Percentiles rank a stretch among this genome's conserved stretches.
Evolutionary conservation across 2,888 invertebrate genomes (phyloP).

Genomic region (Salpingus planirostris): DNA sequence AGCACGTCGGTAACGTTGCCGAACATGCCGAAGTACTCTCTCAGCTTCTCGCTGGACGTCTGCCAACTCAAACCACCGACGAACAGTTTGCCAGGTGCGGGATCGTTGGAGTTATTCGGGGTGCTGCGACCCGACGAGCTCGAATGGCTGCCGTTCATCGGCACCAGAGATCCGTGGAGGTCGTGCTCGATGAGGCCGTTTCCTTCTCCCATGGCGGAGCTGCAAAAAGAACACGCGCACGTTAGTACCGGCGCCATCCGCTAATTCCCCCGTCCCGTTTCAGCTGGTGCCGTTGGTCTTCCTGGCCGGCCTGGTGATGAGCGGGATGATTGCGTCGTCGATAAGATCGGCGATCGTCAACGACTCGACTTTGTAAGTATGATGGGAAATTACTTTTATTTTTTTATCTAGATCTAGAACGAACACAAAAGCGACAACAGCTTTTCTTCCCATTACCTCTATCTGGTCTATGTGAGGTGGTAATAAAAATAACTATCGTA

Average conservation of each 20-base stretch:
- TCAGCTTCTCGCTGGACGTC: constrained; percentile 84
- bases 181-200: constrained; percentile 48
- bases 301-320: not conserved
- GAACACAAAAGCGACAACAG: too few relatives aligned
- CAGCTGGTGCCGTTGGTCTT: constrained; percentile 9
- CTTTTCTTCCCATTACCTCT: too few relatives aligned
- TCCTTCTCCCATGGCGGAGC: constrained; percentile 46
- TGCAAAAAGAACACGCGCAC: constrained; percentile 30
- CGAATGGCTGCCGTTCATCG: constrained; percentile 46
- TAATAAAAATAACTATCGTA: too few relatives aligned
- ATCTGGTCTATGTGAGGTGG: too few relatives aligned
- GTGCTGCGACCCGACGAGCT: constrained; percentile 68
- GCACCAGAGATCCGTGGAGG: constrained; percentile 38
- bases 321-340: constrained; percentile 1
- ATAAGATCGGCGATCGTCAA: constrained; percentile 5
- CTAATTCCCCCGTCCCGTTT: too few relatives aligned
- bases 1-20: constrained; percentile 85
- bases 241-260: too few relatives aligned
- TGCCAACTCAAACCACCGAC: constrained; percentile 91
- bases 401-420: too few relatives aligned
- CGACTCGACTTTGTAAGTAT: constrained; percentile 8
- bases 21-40: constrained; percentile 88
- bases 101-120: constrained; percentile 56
- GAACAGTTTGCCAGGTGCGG: constrained; percentile 78
- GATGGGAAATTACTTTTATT: too few relatives aligned